Evolutionary conservation across 2,113 vertebrate species (phyloP).

Genomic region (Chinchilla lanigera): DNA sequence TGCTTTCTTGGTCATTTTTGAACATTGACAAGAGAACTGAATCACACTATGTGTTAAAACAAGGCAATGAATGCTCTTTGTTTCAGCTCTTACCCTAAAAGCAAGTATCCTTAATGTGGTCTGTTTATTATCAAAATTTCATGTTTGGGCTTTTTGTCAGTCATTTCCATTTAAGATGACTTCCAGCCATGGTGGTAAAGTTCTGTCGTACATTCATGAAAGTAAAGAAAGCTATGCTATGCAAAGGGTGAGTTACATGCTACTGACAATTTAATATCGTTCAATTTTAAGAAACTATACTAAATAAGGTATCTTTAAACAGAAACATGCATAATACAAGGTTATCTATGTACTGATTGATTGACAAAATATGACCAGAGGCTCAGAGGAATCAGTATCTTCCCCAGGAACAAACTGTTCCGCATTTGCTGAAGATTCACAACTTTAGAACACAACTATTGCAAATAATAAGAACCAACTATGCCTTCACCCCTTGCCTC

Average conservation of each 20-base stretch:
- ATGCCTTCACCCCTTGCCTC: not conserved
- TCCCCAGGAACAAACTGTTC: not conserved
- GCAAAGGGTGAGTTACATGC: not conserved
- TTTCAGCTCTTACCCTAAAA: not conserved
- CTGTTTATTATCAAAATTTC: not conserved
- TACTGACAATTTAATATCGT: not conserved
- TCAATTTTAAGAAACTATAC: not conserved
- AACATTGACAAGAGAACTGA: not conserved
- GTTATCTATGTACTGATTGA: not conserved
- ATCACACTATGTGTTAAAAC: not conserved
- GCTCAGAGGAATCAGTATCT: not conserved
- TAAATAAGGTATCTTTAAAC: not conserved
- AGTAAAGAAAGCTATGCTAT: not conserved
- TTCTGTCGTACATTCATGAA: not conserved
- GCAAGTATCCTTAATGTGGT: not conserved
- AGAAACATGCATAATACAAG: not conserved
- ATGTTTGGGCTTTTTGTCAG: not conserved
- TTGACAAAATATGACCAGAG: not conserved
- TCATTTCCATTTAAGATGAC: not conserved
- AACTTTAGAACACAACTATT: not conserved
- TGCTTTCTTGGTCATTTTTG: not conserved
- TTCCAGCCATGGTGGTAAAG: not conserved
- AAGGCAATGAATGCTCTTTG: not conserved
- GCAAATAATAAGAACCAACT: not conserved
- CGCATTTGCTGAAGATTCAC: not conserved